A percentile compares a stretch with the other conserved stretches of the same genome.
Conservation (phyloP, 2,888 invertebrate genomes). For the Bedellia somnulentella region DNA sequence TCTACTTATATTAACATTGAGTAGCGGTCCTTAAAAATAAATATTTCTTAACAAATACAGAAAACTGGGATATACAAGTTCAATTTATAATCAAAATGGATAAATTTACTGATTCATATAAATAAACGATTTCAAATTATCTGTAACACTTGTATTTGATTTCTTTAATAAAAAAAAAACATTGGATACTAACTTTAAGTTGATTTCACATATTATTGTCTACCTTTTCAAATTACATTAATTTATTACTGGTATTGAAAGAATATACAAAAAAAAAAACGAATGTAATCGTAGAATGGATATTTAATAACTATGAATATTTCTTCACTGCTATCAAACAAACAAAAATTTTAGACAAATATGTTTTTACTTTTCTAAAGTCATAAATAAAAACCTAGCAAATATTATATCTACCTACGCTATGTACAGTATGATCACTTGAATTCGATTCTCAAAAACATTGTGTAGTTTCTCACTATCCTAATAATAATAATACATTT, state of each 20-base stretch:
- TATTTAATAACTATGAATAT: no score
- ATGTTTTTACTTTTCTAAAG: conserved; percentile 7
- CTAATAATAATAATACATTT: conserved; percentile 16
- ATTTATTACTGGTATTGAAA: no score
- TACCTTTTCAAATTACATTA: no score
- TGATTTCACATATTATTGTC: no score
- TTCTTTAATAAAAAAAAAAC: not conserved
- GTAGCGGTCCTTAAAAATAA: not conserved
- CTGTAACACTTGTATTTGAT: not conserved
- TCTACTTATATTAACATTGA: conserved; percentile 28
- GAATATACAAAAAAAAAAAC: conserved; percentile 11
- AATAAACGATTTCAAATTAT: not conserved
- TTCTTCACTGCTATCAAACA: no score
- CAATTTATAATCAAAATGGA: not conserved
- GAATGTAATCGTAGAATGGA: conserved; percentile 13
- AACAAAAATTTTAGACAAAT: no score
- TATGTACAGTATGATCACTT: conserved; percentile 40
- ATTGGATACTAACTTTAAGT: conserved; percentile 14
- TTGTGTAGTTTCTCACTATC: conserved; percentile 43
- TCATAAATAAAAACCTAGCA: conserved; percentile 2
- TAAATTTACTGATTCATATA: not conserved
- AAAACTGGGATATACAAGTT: not conserved
- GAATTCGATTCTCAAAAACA: conserved; percentile 43
- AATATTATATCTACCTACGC: conserved; percentile 12
- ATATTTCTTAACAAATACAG: conserved; percentile 1